Evolutionary conservation across 2,888 invertebrate genomes (phyloP).

Genomic region (Bellardia pandia): DNA sequence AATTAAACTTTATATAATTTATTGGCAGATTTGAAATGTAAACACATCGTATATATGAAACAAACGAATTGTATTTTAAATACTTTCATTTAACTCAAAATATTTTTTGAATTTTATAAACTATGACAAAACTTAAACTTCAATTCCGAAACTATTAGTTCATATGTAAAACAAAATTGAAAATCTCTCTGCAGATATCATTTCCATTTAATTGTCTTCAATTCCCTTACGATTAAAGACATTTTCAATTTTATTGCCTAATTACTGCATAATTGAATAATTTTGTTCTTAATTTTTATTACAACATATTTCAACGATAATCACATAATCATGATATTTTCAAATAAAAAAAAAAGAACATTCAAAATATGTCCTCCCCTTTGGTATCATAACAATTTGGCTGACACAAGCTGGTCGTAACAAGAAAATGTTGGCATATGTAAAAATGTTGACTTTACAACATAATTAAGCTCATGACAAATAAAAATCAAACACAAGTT

Average conservation of each 20-base stretch:
- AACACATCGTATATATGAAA: too few relatives aligned
- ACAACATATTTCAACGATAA: slow-evolving; percentile 63
- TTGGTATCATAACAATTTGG: slow-evolving; percentile 33
- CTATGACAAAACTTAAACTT: too few relatives aligned
- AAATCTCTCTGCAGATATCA: too few relatives aligned
- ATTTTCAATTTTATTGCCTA: slow-evolving; percentile 30
- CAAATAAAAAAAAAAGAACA: slow-evolving; percentile 50
- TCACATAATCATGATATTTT: slow-evolving; percentile 66
- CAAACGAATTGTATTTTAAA: too few relatives aligned
- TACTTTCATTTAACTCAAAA: too few relatives aligned
- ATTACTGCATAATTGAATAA: slow-evolving; percentile 62
- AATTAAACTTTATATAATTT: too few relatives aligned
- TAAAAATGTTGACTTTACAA: slow-evolving; percentile 76
- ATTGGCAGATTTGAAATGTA: too few relatives aligned
- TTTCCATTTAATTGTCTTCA: too few relatives aligned
- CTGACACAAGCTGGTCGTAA: slow-evolving; percentile 41
- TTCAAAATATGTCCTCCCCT: slow-evolving; percentile 13
- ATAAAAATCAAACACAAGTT: slow-evolving; percentile 80
- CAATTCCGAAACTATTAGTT: too few relatives aligned
- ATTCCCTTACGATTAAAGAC: background rate
- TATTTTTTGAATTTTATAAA: too few relatives aligned
- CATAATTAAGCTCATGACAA: slow-evolving; percentile 75
- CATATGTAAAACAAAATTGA: too few relatives aligned
- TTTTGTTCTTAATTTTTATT: slow-evolving; percentile 48
- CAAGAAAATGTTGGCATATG: slow-evolving; percentile 80